Base-by-base conservation (phyloP, 2,888 invertebrate species). In the Philopedon plagiatum region DNA sequence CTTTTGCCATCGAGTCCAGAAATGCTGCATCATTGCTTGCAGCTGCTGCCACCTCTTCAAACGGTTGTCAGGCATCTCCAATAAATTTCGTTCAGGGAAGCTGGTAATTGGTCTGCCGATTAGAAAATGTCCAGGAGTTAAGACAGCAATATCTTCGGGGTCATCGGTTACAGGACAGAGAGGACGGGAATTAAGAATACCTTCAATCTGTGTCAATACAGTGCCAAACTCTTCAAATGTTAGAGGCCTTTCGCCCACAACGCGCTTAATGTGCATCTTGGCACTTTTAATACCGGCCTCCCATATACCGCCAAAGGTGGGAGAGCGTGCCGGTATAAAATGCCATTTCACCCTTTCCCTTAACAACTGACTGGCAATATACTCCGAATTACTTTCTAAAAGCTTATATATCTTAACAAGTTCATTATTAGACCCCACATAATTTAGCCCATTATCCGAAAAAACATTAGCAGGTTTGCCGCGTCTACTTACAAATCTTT, bases 251-350 rank as follows among this genome's bases (percentile, higher is more conserved):
- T 57, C 57, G 2, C 34, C 54, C 13, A 68, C 13, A 23, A 68
- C 37, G 5, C 68, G 37, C 13, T 68, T 68, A 51, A 68, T 46
- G n/a, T 61, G 68, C 9, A 13, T 2, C 26, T 61, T 60, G 1
- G 41, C 21, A 13, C 39, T 39, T 39, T 58, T 57, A 71, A 61
- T 61, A 13, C 44, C 65, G 5, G 61, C 61, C 21, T 75, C 66
- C 69, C 73, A 76, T 23, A 75, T 56, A 34, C 73, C 71, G 1
- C 75, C 73, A 44, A 78, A 78, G 56, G 64, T 75, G 1, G 78
- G 77, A 2, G 78, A 72, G 1, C 69, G 29, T 1, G 78, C 64
- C 1, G 78, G 78, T 18, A 75, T 77, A 44, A 78, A 68, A 19
- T 68, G 61, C 51, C n/a, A n/a, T n/a, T n/a, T n/a, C n/a, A n/a